Conservation (phyloP, 2,888 invertebrate species). For the Micoletzkya japonica region DNA sequence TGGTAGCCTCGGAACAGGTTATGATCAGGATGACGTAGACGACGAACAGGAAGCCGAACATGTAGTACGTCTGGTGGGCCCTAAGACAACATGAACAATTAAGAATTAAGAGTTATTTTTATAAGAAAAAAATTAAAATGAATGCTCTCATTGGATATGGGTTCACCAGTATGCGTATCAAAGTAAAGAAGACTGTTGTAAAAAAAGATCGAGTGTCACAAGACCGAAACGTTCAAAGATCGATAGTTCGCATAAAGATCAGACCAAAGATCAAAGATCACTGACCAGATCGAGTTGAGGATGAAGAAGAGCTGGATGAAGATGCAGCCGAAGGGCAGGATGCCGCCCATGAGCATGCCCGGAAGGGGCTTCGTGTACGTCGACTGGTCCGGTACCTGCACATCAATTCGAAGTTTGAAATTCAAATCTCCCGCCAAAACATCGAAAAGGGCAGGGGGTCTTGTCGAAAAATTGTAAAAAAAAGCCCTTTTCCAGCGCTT, state of each 20-base stretch:
- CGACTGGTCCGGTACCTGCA: conserved; percentile 89
- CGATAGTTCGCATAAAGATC: no score
- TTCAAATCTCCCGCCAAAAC: no score
- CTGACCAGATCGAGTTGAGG: conserved; percentile 93
- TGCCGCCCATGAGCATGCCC: conserved; percentile 93
- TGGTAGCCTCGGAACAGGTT: conserved; percentile 98
- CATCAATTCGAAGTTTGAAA: no score
- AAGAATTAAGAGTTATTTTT: background rate
- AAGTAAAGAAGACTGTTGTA: background rate
- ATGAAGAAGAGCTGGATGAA: conserved; percentile 99
- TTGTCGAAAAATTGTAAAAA: no score
- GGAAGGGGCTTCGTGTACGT: conserved; percentile 90
- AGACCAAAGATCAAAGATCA: no score
- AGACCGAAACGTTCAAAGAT: no score
- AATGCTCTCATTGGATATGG: background rate
- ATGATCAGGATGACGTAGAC: conserved; percentile 95
- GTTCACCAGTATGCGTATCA: no score
- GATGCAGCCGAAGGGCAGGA: conserved; percentile 95
- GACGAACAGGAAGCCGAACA: conserved; percentile 97
- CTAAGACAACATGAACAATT: conserved; percentile 64
- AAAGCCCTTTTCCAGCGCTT: no score
- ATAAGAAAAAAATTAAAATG: background rate
- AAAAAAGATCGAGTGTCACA: no score
- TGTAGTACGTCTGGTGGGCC: conserved; percentile 94
- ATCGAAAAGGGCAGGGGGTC: no score